Conservation (phyloP, 2,888 invertebrate genomes). For the Drosophila quinaria region DNA sequence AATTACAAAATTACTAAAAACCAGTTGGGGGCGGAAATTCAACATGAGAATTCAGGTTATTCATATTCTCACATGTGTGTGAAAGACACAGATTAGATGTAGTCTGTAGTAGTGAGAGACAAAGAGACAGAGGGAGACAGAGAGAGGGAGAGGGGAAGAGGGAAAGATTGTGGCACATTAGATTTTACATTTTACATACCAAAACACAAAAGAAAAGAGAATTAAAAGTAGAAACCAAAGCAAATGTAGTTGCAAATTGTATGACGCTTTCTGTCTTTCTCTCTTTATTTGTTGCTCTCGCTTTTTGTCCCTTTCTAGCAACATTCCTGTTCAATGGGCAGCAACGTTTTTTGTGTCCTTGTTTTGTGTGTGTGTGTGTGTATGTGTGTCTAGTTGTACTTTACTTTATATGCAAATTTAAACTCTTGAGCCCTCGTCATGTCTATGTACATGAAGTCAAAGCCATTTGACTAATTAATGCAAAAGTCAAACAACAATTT, state of each 20-base stretch:
- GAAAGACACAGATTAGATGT: slow-evolving; percentile 9
- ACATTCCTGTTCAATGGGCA: slow-evolving; percentile 9
- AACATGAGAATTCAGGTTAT: slow-evolving; percentile 28
- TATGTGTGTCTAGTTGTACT: slow-evolving; percentile 16
- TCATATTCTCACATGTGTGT: slow-evolving; percentile 31
- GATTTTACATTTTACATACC: slow-evolving; percentile 26
- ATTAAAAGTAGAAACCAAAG: slow-evolving; percentile 9
- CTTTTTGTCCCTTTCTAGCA: not conserved
- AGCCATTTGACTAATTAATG: slow-evolving; percentile 66
- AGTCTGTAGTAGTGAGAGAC: not conserved
- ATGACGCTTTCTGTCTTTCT: slow-evolving; percentile 8
- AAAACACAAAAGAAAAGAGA: slow-evolving; percentile 1
- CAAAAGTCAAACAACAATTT: slow-evolving; percentile 52
- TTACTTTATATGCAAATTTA: slow-evolving; percentile 35
- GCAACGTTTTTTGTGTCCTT: slow-evolving; percentile 21
- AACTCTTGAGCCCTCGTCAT: slow-evolving; percentile 37
- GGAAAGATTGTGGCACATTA: slow-evolving; percentile 24
- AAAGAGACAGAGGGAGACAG: not conserved
- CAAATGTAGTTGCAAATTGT: slow-evolving; percentile 54
- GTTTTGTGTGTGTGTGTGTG: too few species aligned
- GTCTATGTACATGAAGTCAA: slow-evolving; percentile 35
- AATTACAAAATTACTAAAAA: slow-evolving; percentile 46
- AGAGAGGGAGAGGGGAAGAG: not conserved
- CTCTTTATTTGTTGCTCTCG: not conserved
- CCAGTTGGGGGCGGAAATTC: slow-evolving; percentile 1